phyloP scores from a whole-genome alignment of 2,113 vertebrate species.

The Cariama cristata region DNA sequence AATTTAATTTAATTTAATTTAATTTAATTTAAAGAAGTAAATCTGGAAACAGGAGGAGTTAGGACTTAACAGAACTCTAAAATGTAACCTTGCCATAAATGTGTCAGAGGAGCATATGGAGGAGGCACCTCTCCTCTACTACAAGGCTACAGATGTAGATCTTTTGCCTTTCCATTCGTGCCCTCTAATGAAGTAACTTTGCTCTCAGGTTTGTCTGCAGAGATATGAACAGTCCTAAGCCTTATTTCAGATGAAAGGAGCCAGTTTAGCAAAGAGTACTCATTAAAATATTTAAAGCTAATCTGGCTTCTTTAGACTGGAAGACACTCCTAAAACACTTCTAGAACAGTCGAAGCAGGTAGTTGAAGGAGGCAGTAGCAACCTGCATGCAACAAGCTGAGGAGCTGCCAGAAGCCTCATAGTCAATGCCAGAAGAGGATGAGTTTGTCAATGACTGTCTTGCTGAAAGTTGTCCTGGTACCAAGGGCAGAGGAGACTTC shows the following conservation, averaged over 20 bases:
- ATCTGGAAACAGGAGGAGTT: background rate
- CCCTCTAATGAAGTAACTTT: background rate
- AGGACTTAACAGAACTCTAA: background rate
- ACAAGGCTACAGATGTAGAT: background rate
- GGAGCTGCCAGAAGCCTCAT: background rate
- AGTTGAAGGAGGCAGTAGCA: background rate
- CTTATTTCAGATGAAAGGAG: background rate
- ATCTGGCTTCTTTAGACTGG: background rate
- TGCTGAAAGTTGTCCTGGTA: background rate
- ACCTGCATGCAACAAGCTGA: background rate
- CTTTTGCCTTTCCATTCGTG: background rate
- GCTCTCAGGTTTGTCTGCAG: background rate
- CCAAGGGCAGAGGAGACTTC: background rate
- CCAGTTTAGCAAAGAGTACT: background rate
- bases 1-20: background rate
- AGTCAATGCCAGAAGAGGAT: background rate
- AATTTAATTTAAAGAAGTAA: background rate
- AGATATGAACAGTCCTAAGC: background rate
- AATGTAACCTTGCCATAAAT: background rate
- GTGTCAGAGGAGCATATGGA: background rate
- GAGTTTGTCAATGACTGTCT: background rate
- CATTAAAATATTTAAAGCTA: background rate
- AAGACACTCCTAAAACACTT: background rate
- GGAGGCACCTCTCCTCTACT: background rate
- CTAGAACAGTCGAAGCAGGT: background rate